Base-by-base conservation (phyloP, 2,888 invertebrate genomes). In the Sminthurides aquaticus region DNA sequence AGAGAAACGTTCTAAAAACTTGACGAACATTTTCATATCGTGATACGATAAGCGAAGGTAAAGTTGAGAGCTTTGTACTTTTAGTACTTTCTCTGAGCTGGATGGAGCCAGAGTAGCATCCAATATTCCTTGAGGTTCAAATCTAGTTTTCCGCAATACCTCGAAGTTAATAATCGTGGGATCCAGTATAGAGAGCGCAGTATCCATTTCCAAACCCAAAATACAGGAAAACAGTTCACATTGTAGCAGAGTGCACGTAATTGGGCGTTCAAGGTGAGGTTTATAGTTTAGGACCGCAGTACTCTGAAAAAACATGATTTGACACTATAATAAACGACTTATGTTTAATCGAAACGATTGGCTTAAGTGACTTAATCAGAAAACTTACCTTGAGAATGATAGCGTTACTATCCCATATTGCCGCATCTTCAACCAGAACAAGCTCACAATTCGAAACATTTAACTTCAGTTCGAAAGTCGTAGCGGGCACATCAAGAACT, bases 401-500 rank as follows among this genome's bases (percentile, higher is more conserved):
- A 0, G 97, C 95, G 78, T 93, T 93, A 1, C 95, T 91, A 78
- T 97, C 94, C 81, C 86, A 84, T 20, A 88, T 84, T 0, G 91
- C 87, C 0, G 90, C 87, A 78, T 96, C 89, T 78, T 98, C 97
- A 0, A 98, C 89, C 43, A 97, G 84, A 34, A 98, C 92, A 65
- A 98, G 82, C 80, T 99, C 96, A 2, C 95, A 96, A 79, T 97
- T 93, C 0, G 93, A 94, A 27, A 97, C 87, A 79, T 96, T 97
- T 63, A 98, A 82, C 78, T 93, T 93, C 43, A 96, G 81, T 79
- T 96, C 95, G 78, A 89, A 83, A 0, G 85, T 85, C 15, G 77
- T 68, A 27, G 76, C 76, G 22, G 74, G 77, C 64, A 68, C 78
- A 65, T 78, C 79, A 2, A 78, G 72, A 54, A 79, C 72, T 2